Evolutionary conservation across 2,888 invertebrate genomes (phyloP).

Genomic region (Drosophila trichaetosa): DNA sequence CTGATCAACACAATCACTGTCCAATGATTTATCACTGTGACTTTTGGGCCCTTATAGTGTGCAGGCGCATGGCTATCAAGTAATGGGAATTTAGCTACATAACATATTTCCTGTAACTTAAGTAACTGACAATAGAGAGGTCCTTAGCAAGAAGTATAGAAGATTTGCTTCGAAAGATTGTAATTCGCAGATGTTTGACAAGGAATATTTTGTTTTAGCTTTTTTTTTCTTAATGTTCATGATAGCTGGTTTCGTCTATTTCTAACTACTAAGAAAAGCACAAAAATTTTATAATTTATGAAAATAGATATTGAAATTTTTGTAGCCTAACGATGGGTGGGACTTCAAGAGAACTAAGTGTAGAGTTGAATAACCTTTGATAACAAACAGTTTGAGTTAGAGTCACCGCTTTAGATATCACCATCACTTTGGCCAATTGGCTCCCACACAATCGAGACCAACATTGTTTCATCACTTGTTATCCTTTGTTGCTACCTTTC

Average conservation of each 20-base stretch:
- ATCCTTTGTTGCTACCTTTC: constrained; percentile 60
- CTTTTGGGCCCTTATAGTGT: constrained; percentile 29
- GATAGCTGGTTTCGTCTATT: neutral
- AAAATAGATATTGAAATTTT: neutral
- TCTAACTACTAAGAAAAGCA: neutral
- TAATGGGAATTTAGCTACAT: neutral
- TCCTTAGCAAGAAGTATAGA: neutral
- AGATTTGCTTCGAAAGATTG: neutral
- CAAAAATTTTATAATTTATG: neutral
- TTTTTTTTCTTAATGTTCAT: neutral
- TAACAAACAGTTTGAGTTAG: neutral
- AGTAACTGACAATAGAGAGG: constrained; percentile 2
- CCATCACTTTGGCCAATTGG: constrained; percentile 44
- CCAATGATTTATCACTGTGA: constrained; percentile 29
- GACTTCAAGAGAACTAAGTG: neutral
- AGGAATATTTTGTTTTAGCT: neutral
- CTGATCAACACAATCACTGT: constrained; percentile 34
- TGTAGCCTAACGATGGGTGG: neutral
- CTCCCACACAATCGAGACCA: constrained; percentile 20
- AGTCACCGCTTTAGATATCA: constrained; percentile 44
- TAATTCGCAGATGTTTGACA: neutral
- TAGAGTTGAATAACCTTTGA: constrained; percentile 1
- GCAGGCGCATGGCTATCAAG: constrained; percentile 4
- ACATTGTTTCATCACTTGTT: constrained; percentile 49
- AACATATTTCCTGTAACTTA: neutral